Base-by-base conservation (phyloP, 2,888 invertebrate species). In the Stomorhina lunata region DNA sequence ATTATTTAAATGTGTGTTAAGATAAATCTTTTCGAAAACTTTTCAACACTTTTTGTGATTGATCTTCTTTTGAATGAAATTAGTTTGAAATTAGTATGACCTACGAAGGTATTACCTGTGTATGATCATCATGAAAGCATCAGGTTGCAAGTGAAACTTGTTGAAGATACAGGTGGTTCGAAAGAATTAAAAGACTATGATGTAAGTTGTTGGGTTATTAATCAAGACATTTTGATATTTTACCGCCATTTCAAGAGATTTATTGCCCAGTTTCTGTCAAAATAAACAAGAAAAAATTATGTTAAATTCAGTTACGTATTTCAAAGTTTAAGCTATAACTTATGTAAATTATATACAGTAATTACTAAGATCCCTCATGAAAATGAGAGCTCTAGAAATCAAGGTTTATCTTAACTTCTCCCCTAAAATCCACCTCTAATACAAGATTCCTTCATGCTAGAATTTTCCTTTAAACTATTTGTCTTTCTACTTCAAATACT, bases 11-110 rank as follows among this genome's bases (percentile, higher is more conserved):
- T 66, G 43, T 76, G 66, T 76, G 45, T 65, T 75, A 66, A 66
- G 37, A 57, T 59, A 15, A 50, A 34, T 61, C 61, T 69, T 40
- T 69, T 69, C 40, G n/a, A n/a, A n/a, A 77, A 43, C 61, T 69
- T 61, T 68, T 77, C 77, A 77, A 61, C 77, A 77, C 77, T 77
- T 43, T 61, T 53, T 43, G 45, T 76, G 77, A 69, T 77, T 69
- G 77, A 77, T 77, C 25, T 76, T 40, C 57, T 50, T 77, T 59
- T 29, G 25, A 77, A 68, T 37, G 17, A n/a, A n/a, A n/a, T n/a
- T 6, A 9, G 48, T 59, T 69, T 29, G 15, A 53, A 1, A 15
- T 12, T 12, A 65, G 32, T 7, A n/a, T 29, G 12, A 9, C 7
- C 17, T 17, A 10, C 9, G 9, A 12, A 34, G n/a, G n/a, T n/a